phyloP scores from a whole-genome alignment of 2,888 invertebrate genomes.

The Eumerus sabulonum region DNA sequence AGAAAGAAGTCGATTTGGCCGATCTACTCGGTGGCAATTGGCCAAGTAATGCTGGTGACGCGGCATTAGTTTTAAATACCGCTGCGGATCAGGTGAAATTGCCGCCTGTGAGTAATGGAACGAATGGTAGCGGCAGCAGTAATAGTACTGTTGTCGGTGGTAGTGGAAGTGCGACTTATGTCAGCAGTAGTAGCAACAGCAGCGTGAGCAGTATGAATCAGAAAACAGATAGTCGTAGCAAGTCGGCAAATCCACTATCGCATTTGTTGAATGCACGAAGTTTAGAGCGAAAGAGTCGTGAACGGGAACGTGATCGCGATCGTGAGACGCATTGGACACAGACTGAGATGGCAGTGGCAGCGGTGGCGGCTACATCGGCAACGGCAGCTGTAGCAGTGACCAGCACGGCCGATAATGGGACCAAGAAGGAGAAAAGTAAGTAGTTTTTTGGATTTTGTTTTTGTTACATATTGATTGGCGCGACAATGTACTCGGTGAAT shows the following conservation, averaged over 20 bases:
- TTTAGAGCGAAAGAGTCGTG: constrained; percentile 57
- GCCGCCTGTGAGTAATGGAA: constrained; percentile 50
- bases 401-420: constrained; percentile 13
- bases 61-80: constrained; percentile 75
- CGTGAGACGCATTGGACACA: constrained; percentile 56
- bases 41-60: constrained; percentile 76
- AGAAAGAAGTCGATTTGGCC: constrained; percentile 75
- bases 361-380: constrained; percentile 19
- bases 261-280: constrained; percentile 78
- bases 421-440: constrained; percentile 63
- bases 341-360: constrained; percentile 37
- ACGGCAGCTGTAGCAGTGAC: neutral
- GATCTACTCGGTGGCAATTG: constrained; percentile 76
- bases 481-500: too few relatives aligned
- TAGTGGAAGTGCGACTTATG: constrained; percentile 39
- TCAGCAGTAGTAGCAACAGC: constrained; percentile 70
- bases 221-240: constrained; percentile 79
- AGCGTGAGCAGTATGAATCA: constrained; percentile 69
- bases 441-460: constrained; percentile 1
- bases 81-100: constrained; percentile 59
- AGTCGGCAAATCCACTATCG: constrained; percentile 82
- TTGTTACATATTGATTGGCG: too few relatives aligned
- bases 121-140: constrained; percentile 20
- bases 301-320: too few relatives aligned
- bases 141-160: constrained; percentile 2